Evolutionary conservation across 2,888 invertebrate genomes (phyloP).

Genomic region (Temnothorax ravouxi): DNA sequence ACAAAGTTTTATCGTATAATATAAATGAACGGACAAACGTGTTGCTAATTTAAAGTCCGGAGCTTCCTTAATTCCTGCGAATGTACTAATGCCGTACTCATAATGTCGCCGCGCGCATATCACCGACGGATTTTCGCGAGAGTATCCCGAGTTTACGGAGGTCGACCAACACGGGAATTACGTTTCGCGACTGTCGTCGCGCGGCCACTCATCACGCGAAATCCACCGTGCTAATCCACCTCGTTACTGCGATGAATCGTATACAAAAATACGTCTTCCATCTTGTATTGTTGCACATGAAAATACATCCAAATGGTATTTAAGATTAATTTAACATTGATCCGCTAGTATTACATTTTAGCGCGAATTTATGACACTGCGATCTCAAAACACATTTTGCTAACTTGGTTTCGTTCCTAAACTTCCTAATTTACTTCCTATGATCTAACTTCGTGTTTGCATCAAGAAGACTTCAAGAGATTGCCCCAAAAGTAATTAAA

Average conservation of each 20-base stretch:
- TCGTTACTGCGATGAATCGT: slow-evolving; percentile 60
- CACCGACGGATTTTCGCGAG: slow-evolving; percentile 57
- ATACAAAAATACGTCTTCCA: slow-evolving; percentile 29
- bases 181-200: slow-evolving; percentile 24
- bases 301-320: neutral
- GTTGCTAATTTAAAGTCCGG: slow-evolving; percentile 39
- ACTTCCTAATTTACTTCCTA: neutral
- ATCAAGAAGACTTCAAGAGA: neutral
- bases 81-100: slow-evolving; percentile 34
- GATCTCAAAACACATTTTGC: neutral
- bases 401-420: neutral
- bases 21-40: neutral
- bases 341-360: neutral
- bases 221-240: slow-evolving; percentile 50
- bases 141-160: slow-evolving; percentile 64
- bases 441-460: neutral
- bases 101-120: slow-evolving; percentile 33
- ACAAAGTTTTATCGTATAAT: neutral
- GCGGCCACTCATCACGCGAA: slow-evolving; percentile 37
- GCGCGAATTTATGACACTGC: neutral
- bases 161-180: slow-evolving; percentile 61
- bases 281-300: neutral
- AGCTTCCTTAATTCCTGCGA: slow-evolving; percentile 29
- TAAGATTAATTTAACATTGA: neutral
- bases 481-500: neutral